These are phyloP conservation scores for Daubentonia madagascariensis DNA, from an alignment of 2,113 vertebrate species.

Conservation along the genomic window DNA sequence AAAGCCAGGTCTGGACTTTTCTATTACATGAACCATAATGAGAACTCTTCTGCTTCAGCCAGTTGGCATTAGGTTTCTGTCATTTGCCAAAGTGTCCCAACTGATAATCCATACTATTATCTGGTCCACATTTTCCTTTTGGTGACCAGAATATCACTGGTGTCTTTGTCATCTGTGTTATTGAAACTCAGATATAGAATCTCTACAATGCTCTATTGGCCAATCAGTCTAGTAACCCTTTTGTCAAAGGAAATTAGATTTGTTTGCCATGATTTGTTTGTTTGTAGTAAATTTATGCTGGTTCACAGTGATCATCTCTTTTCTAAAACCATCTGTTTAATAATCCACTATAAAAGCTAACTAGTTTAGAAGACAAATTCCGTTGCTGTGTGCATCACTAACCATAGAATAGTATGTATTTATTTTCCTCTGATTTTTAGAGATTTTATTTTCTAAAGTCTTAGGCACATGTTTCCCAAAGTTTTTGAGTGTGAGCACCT, in stretches of 20 bases:
- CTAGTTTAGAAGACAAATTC: constrained; percentile 47
- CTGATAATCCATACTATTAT: neutral
- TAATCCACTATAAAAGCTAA: constrained; percentile 40
- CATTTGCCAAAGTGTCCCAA: constrained; percentile 2
- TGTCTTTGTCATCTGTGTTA: constrained; percentile 52
- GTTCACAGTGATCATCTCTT: constrained; percentile 35
- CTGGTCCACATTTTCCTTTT: constrained; percentile 7
- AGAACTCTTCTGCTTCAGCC: neutral
- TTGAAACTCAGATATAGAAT: constrained; percentile 53
- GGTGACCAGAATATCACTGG: constrained; percentile 14
- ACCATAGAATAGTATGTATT: neutral
- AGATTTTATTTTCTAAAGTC: constrained; percentile 5
- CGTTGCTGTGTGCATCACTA: neutral
- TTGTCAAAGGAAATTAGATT: constrained; percentile 52
- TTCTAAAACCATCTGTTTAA: constrained; percentile 60
- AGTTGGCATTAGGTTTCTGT: constrained; percentile 11
- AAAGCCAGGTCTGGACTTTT: constrained; percentile 1
- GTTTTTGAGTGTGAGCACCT: neutral
- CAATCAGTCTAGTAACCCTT: neutral
- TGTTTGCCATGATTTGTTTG: constrained; percentile 44
- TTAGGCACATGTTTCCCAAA: neutral
- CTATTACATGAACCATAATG: neutral
- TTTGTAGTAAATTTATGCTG: constrained; percentile 45
- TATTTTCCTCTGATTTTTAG: constrained; percentile 28
- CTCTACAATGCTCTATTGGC: neutral